Evolutionary conservation across 2,113 vertebrate species (phyloP).

Genomic region (Rhinichthys klamathensis): DNA sequence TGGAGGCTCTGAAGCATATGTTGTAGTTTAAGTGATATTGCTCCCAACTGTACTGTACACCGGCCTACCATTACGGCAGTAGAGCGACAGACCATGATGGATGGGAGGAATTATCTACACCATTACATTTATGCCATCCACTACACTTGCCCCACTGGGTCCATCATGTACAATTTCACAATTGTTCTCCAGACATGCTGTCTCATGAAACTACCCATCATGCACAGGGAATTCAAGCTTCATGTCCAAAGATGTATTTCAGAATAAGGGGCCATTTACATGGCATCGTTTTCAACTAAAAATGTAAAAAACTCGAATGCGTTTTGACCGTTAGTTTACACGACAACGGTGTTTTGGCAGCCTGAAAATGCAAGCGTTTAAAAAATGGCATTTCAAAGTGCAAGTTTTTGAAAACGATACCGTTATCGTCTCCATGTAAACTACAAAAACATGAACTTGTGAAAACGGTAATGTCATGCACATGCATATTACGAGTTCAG

Average conservation of each 20-base stretch:
- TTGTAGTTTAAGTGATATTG: conserved; percentile 26
- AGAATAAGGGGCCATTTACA: too few species aligned
- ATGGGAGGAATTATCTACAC: conserved; percentile 29
- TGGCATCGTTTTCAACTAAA: too few species aligned
- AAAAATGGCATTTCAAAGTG: too few species aligned
- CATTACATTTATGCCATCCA: conserved; percentile 28
- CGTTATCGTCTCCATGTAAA: too few species aligned
- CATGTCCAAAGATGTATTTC: not conserved
- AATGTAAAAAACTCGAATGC: too few species aligned
- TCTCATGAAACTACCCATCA: conserved; percentile 28
- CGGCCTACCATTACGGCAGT: not conserved
- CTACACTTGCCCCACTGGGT: conserved; percentile 12
- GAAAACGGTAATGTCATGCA: too few species aligned
- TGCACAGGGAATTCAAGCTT: not conserved
- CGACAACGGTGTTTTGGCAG: rapidly evolving
- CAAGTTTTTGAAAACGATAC: too few species aligned
- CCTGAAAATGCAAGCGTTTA: too few species aligned
- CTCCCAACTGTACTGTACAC: conserved; percentile 4
- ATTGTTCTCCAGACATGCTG: not conserved
- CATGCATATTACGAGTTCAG: too few species aligned
- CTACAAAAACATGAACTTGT: too few species aligned
- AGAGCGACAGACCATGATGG: conserved; percentile 30
- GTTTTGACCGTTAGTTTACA: too few species aligned
- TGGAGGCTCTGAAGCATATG: conserved; percentile 21
- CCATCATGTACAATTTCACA: not conserved